Percentiles rank a stretch among this genome's conserved stretches.
Conservation (phyloP, 2,888 invertebrate genomes). For the Chouioia cunea region DNA sequence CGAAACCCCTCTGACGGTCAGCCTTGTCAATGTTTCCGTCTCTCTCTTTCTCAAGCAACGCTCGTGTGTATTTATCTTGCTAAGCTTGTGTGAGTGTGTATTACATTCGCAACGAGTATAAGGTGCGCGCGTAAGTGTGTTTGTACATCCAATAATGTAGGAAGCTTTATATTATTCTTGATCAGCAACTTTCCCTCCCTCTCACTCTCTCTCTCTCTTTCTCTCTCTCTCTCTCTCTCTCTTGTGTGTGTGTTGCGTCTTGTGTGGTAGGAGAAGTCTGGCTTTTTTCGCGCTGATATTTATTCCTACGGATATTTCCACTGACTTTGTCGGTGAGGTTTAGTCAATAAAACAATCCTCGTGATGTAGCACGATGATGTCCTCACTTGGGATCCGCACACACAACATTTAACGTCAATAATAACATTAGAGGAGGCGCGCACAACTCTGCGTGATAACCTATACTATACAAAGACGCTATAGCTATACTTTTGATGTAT, state of each 20-base stretch:
- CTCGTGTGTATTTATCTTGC: constrained; percentile 30
- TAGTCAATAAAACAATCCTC: neutral
- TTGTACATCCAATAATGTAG: constrained; percentile 21
- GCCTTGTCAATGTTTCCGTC: constrained; percentile 39
- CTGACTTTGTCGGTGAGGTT: constrained; percentile 1
- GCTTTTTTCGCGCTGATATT: constrained; percentile 14
- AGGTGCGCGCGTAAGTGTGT: constrained; percentile 3
- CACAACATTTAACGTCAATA: constrained; percentile 46
- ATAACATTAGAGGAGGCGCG: constrained; percentile 44
- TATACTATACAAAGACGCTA: constrained; percentile 2
- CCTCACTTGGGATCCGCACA: constrained; percentile 34
- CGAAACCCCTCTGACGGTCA: constrained; percentile 23
- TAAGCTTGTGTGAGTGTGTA: neutral
- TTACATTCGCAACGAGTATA: neutral
- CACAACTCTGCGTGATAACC: neutral
- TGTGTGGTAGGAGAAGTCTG: neutral
- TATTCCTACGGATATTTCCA: neutral
- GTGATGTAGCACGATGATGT: constrained; percentile 21
- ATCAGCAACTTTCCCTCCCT: constrained; percentile 30
- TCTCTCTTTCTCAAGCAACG: constrained; percentile 29
- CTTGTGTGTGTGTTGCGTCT: neutral
- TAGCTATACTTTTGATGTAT: neutral
- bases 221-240: constrained; percentile 16
- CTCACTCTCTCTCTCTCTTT: constrained; percentile 12
- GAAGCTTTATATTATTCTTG: constrained; percentile 22